Percentiles rank a stretch among this genome's conserved stretches.
phyloP scores from a whole-genome alignment of 2,113 vertebrate species.

The Strigops habroptila region DNA sequence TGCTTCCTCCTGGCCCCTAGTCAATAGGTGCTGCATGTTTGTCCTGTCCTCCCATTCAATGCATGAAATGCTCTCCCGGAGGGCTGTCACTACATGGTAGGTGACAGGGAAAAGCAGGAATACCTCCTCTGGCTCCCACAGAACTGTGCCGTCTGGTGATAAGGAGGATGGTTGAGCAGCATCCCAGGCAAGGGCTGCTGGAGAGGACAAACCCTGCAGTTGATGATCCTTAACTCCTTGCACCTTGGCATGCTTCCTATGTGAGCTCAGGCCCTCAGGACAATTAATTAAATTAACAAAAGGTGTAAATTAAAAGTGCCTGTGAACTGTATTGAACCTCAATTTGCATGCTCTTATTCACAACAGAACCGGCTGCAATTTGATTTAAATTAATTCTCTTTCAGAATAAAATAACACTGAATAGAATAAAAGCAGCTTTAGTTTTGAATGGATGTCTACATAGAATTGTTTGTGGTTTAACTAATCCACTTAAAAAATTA shows the following conservation, averaged over 20 bases:
- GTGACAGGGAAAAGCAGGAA: not conserved
- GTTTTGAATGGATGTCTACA: slow-evolving; percentile 1
- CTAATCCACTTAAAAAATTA: slow-evolving; percentile 22
- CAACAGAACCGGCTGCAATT: slow-evolving; percentile 15
- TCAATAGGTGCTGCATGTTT: not conserved
- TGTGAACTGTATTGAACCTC: not conserved
- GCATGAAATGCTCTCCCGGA: slow-evolving; percentile 4
- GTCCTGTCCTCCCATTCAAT: not conserved
- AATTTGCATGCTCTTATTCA: slow-evolving; percentile 21
- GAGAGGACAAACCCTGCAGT: not conserved
- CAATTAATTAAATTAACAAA: slow-evolving; percentile 36
- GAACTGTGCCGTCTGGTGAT: not conserved
- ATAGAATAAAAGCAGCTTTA: slow-evolving; percentile 16
- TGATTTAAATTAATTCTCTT: slow-evolving; percentile 48
- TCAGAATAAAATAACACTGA: slow-evolving; percentile 34
- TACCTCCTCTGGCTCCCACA: not conserved
- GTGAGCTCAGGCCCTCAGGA: not conserved
- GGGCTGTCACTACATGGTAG: not conserved
- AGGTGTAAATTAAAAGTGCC: not conserved
- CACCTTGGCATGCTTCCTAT: not conserved
- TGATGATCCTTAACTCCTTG: not conserved
- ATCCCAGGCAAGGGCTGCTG: not conserved
- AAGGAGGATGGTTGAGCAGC: not conserved
- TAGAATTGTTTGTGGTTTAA: slow-evolving; percentile 41
- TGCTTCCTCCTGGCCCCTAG: not conserved